phyloP scores from a whole-genome alignment of 2,888 invertebrate species.

The Macropis europaea region DNA sequence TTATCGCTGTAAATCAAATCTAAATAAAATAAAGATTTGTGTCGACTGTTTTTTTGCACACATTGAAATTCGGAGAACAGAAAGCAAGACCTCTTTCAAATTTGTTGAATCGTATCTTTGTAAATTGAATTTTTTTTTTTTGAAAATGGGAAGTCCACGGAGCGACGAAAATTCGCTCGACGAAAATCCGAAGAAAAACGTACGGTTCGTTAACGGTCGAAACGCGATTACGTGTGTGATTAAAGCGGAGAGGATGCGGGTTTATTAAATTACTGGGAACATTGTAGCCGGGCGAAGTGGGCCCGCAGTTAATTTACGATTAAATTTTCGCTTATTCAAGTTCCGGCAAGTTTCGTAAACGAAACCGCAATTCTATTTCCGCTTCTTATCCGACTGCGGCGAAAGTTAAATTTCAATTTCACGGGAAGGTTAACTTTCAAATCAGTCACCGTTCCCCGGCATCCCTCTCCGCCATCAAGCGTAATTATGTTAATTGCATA shows the following conservation, averaged over 20 bases:
- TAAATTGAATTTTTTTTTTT: too few relatives aligned
- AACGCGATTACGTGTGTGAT: conserved; percentile 3
- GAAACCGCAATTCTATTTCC: conserved; percentile 3
- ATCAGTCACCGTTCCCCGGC: not conserved
- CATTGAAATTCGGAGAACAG: too few relatives aligned
- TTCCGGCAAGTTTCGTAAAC: conserved; percentile 4
- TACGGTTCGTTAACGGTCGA: not conserved
- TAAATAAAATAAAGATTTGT: too few relatives aligned
- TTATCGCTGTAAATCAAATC: too few relatives aligned
- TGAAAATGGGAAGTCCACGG: too few relatives aligned
- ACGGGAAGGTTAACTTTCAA: not conserved
- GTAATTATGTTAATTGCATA: too few relatives aligned
- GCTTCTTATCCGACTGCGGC: not conserved
- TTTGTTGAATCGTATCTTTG: too few relatives aligned
- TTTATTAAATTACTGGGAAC: conserved; percentile 16
- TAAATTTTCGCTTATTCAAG: conserved; percentile 7
- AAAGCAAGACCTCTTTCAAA: too few relatives aligned
- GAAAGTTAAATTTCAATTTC: conserved; percentile 18
- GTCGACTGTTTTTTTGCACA: too few relatives aligned
- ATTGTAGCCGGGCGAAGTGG: not conserved
- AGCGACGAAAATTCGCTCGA: not conserved
- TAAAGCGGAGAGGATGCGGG: conserved; percentile 2
- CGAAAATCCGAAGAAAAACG: not conserved
- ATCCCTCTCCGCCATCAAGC: too few relatives aligned
- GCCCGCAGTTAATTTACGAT: conserved; percentile 14